phyloP scores from a whole-genome alignment of 2,797 vertebrate species.

The Anabacerthia variegaticeps region DNA sequence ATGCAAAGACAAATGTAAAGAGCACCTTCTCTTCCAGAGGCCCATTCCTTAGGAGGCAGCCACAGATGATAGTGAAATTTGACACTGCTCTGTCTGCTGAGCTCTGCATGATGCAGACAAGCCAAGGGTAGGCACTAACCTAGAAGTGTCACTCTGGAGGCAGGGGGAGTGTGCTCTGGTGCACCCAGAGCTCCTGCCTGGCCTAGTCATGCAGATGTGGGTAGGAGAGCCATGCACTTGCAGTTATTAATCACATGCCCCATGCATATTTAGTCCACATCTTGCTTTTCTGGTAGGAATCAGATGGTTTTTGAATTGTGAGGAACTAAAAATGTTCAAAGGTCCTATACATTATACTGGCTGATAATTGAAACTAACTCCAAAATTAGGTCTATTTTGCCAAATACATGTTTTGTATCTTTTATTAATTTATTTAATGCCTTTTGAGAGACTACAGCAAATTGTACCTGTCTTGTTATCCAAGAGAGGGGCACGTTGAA shows the following conservation, averaged over 20 bases:
- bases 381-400: neutral
- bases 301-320: neutral
- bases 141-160: neutral
- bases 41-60: neutral
- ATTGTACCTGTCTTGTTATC: neutral
- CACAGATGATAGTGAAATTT: accelerated
- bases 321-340: neutral
- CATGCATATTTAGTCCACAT: neutral
- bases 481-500: neutral
- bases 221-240: neutral
- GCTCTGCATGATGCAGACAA: neutral
- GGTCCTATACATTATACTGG: neutral
- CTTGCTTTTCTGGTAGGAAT: neutral
- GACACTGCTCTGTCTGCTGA: neutral
- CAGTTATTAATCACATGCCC: neutral
- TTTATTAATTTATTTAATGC: neutral
- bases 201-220: neutral
- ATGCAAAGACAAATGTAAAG: neutral
- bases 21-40: neutral
- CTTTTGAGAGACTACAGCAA: neutral
- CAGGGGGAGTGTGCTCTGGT: neutral
- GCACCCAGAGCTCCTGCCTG: neutral
- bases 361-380: neutral
- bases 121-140: neutral
- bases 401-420: neutral